Conservation (phyloP, 2,113 vertebrate species). For the Narcine bancroftii region DNA sequence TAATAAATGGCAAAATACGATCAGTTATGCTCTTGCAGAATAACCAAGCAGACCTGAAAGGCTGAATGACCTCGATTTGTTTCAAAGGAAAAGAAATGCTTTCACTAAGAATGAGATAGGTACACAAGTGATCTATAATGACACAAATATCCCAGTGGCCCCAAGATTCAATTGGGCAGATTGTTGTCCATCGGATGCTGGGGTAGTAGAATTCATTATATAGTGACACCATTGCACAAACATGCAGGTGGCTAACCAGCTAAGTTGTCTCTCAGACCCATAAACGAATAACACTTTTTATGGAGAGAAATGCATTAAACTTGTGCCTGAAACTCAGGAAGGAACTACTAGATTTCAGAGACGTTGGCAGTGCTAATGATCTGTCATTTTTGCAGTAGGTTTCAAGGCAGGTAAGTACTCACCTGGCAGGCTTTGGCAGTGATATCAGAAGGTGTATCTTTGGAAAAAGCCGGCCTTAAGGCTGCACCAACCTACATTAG, state of each 20-base stretch:
- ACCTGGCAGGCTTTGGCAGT: slow-evolving; percentile 98
- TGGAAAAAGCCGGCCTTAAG: slow-evolving; percentile 91
- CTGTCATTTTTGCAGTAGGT: too few relatives aligned
- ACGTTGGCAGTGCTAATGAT: not conserved
- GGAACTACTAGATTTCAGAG: not conserved
- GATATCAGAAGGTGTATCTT: slow-evolving; percentile 95
- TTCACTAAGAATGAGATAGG: not conserved
- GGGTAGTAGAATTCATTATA: not conserved
- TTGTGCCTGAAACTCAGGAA: not conserved
- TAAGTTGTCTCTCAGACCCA: too few relatives aligned
- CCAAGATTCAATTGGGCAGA: not conserved
- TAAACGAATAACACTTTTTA: not conserved
- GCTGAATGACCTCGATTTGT: not conserved
- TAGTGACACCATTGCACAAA: too few relatives aligned
- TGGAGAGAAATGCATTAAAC: not conserved
- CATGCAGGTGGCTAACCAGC: not conserved
- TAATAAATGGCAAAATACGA: not conserved
- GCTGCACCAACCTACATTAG: slow-evolving; percentile 82
- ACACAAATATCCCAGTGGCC: not conserved
- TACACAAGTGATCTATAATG: not conserved
- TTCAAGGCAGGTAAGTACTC: slow-evolving; percentile 38
- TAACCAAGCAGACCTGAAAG: not conserved
- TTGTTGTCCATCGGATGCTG: not conserved
- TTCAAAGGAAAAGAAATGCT: not conserved
- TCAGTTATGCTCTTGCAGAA: not conserved